Evolutionary conservation across 1,140 invertebrate genomes (phyloP).

Genomic region (Calliphora vicina): DNA sequence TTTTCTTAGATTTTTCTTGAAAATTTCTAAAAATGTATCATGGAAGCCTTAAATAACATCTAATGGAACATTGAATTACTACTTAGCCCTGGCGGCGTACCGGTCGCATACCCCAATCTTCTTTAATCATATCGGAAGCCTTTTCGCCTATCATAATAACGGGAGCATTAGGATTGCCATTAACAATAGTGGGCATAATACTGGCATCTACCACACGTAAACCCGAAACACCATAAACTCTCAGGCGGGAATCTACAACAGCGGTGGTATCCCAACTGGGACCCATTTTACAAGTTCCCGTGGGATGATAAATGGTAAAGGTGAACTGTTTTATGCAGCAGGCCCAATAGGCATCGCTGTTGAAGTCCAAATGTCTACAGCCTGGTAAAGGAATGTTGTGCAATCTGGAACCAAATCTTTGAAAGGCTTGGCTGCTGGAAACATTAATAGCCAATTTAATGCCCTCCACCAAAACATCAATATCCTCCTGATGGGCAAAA

Average conservation of each 20-base stretch:
- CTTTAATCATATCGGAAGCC: constrained; percentile 80
- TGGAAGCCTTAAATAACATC: background rate
- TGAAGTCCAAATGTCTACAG: constrained; percentile 76
- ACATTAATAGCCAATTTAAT: constrained; percentile 83
- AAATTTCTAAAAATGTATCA: background rate
- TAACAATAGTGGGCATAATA: constrained; percentile 83
- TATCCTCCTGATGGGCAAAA: constrained; percentile 81
- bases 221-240: constrained; percentile 77
- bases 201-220: constrained; percentile 79
- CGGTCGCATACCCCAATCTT: constrained; percentile 70
- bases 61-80: background rate
- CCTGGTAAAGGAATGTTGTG: constrained; percentile 82
- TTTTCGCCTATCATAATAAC: constrained; percentile 79
- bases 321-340: constrained; percentile 79
- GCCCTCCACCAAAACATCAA: constrained; percentile 78
- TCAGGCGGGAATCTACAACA: constrained; percentile 81
- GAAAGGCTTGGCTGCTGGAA: constrained; percentile 80
- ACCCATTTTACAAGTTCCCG: constrained; percentile 89
- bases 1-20: background rate
- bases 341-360: constrained; percentile 86
- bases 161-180: constrained; percentile 82
- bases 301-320: constrained; percentile 86
- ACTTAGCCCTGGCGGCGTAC: background rate
- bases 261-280: constrained; percentile 75
- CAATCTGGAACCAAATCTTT: constrained; percentile 79